Conservation (phyloP, 2,113 vertebrate species). For the Spheniscus mendiculus region DNA sequence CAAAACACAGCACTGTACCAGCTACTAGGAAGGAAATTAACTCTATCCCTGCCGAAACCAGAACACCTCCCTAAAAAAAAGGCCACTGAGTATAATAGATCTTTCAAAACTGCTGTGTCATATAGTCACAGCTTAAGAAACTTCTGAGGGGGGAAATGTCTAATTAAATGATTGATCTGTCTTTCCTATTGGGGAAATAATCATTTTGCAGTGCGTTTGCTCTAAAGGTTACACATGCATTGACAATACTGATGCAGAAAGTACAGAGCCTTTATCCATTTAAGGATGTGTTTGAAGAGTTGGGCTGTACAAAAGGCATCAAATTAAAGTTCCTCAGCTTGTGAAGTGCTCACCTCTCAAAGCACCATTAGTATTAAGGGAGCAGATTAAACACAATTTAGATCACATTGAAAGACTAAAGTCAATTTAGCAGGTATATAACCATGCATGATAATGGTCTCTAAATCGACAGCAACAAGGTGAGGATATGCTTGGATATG, state of each 20-base stretch:
- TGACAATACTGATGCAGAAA: constrained; percentile 31
- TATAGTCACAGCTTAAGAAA: background rate
- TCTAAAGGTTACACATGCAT: constrained; percentile 36
- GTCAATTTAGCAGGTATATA: constrained; percentile 53
- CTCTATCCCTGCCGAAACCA: too few relatives aligned
- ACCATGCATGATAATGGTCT: constrained; percentile 39
- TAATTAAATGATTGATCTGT: background rate
- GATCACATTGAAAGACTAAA: constrained; percentile 35
- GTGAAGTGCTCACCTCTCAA: background rate
- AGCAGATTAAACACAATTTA: constrained; percentile 55
- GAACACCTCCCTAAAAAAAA: background rate
- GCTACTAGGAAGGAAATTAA: too few relatives aligned
- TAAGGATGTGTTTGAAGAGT: constrained; percentile 18
- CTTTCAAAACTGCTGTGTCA: background rate
- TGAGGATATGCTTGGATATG: constrained; percentile 37
- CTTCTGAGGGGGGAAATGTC: background rate
- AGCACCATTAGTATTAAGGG: constrained; percentile 39
- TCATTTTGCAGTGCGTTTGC: background rate
- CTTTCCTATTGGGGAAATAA: constrained; percentile 1
- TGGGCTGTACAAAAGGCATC: background rate
- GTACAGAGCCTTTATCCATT: background rate
- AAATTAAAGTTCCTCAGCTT: constrained; percentile 39
- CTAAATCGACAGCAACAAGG: constrained; percentile 47
- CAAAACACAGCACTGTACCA: too few relatives aligned
- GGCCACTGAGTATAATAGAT: background rate